These are phyloP conservation scores for Psilanteris sp. DNA, from an alignment of 1,140 invertebrate species.

Conservation along the genomic window DNA sequence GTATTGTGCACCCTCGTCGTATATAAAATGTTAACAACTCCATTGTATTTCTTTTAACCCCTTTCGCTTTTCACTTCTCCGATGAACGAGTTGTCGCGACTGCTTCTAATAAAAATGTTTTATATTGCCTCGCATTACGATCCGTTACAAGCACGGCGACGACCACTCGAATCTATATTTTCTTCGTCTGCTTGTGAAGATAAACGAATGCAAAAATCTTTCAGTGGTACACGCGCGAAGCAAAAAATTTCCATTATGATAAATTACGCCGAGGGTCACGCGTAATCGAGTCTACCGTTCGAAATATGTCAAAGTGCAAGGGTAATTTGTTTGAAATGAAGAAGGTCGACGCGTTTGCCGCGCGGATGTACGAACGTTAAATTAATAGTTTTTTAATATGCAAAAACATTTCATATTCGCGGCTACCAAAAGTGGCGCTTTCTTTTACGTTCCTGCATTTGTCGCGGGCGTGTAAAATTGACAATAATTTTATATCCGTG, in stretches of 20 bases:
- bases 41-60: slow-evolving; percentile 42
- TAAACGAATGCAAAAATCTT: slow-evolving; percentile 9
- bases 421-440: too few species aligned
- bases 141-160: slow-evolving; percentile 1
- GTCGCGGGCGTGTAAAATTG: too few species aligned
- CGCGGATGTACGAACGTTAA: too few species aligned
- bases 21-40: slow-evolving; percentile 49
- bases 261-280: not conserved
- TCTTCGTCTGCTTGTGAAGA: slow-evolving; percentile 15
- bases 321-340: too few species aligned
- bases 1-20: slow-evolving; percentile 22
- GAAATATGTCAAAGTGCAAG: not conserved
- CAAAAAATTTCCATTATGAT: slow-evolving; percentile 1
- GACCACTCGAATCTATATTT: slow-evolving; percentile 26
- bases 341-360: too few species aligned
- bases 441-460: too few species aligned
- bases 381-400: too few species aligned
- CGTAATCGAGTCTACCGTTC: not conserved
- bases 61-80: slow-evolving; percentile 26
- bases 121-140: slow-evolving; percentile 30
- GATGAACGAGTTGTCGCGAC: slow-evolving; percentile 33
- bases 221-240: not conserved
- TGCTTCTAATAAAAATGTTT: slow-evolving; percentile 45
- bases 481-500: too few species aligned
- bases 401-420: too few species aligned